phyloP scores from a whole-genome alignment of 2,797 vertebrate species.

The Trachops cirrhosus region DNA sequence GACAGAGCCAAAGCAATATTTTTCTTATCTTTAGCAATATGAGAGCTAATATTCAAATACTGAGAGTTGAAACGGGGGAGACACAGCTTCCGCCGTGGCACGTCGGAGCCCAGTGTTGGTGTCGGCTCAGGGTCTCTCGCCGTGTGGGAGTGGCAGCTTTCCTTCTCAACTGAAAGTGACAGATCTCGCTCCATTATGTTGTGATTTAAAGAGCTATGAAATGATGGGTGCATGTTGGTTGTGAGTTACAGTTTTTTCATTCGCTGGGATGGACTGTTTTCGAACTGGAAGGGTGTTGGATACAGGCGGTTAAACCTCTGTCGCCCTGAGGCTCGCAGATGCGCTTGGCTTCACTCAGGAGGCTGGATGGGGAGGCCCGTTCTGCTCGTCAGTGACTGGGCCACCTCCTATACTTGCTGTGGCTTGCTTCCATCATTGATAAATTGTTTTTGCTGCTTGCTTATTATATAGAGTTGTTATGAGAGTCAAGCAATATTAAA shows the following conservation, averaged over 20 bases:
- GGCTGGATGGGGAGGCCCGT: background rate
- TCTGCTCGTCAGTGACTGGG: background rate
- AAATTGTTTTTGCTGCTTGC: background rate
- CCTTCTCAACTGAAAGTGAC: background rate
- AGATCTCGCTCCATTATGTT: background rate
- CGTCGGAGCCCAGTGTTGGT: background rate
- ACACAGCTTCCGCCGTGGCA: background rate
- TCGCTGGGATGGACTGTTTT: background rate
- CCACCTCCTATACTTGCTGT: background rate
- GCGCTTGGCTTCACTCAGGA: background rate
- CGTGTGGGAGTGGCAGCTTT: background rate
- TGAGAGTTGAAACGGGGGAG: background rate
- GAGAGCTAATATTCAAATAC: background rate
- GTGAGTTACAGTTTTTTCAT: conserved; percentile 1
- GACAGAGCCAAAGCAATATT: background rate
- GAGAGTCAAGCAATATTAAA: background rate
- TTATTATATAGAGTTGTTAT: background rate
- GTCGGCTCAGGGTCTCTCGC: background rate
- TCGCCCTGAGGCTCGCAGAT: background rate
- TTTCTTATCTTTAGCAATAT: background rate
- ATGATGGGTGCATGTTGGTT: background rate
- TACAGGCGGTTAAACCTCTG: background rate
- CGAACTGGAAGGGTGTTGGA: background rate
- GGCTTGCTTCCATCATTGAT: background rate
- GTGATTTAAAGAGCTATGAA: conserved; percentile 24